Evolutionary conservation across 2,888 invertebrate species (phyloP), one percentile per base, ranked within the genome.

Genomic region (Ceratothoa steindachneri): DNA sequence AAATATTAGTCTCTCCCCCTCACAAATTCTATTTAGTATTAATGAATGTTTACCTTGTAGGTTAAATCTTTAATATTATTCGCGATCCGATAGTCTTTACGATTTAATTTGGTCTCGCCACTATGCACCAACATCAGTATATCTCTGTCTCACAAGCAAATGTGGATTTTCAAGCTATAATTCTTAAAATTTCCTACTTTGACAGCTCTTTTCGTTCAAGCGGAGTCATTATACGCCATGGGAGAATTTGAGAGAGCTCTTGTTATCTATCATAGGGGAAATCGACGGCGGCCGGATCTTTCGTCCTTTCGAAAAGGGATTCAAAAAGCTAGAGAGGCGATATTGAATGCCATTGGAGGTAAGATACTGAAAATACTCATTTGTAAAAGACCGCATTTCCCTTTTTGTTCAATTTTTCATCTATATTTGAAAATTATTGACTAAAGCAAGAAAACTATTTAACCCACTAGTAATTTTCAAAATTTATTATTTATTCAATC

Each of bases 221-320:
- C 95, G 0, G 96, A 97, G 84, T 91, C 94, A 0, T 86, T 96
- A 52, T 97, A 95, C 85, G 92, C 92, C 84, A 88, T 95, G 68
- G 95, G 95, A 0, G 93, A 95, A 83, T 97, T 96, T 83, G 97
- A 97, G 84, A 90, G 93, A 84, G 94, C 95, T 81, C 87, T 97
- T 29, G 93, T 97, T 83, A 94, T 90, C 83, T 96, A 93, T 83
- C 94, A 96, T 84, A 88, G 95, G 28, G 97, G 96, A 0, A 86
- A 93, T 80, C 89, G 91, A 51, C 88, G 92, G 28, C 88, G 96
- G 2, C 93, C 95, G 0, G 95, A 97, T 82, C 87, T 93, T 74
- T 90, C 90, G 69, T 85, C 84, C 41, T 87, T 88, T 81, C 67
- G 71, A 41, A 88, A 91, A 75, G 93, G 94, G 5, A 92, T 96